Evolutionary conservation across 2,113 vertebrate genomes (phyloP), one percentile per base, ranked within the genome.

Genomic region (Lophius piscatorius): DNA sequence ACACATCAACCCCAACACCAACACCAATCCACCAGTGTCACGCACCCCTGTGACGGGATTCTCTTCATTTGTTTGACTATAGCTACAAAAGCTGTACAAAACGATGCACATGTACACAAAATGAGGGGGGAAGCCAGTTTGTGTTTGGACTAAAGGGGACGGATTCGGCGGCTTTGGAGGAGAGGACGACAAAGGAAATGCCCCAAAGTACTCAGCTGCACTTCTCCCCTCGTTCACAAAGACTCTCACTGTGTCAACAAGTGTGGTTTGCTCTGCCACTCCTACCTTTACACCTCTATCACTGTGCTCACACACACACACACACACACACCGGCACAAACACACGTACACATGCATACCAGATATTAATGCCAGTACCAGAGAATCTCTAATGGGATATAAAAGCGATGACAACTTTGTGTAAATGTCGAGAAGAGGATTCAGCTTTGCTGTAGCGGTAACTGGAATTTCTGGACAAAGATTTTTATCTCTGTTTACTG

Each of bases 41-140:
- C 92, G 96, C 82, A 94, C 96, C 65, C 95, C 96, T 7, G 93
- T 98, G 78, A 97, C 96, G 12, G 96, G 96, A 33, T 98, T 98
- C 89, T 98, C 96, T 28, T 98, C 97, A 12, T 98, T 98, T 3
- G 97, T 98, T 80, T 98, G 93, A 98, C 76, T 81, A 34, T 65
- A 39, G 22, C 68, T 45, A 70, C 41, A 4, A 55, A 63, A 45
- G 21, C 60, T 73, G 71, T 73, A 81, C 72, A 84, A 83, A 60
- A 35, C 20, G 26, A 61, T 16, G 33, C 68, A 38, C 22, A 62
- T 31, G 48, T 1, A 70, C 69, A 55, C 58, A 48, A 28, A 52
- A 39, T 49, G 62, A 67, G 60, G 56, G 45, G 35, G 26, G 6
- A 44, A 34, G 18, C 10, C 11, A 1, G 23, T 29, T 56, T 70